Conservation (phyloP, 2,888 invertebrate genomes). For the Exephanes ischioxanthus region DNA sequence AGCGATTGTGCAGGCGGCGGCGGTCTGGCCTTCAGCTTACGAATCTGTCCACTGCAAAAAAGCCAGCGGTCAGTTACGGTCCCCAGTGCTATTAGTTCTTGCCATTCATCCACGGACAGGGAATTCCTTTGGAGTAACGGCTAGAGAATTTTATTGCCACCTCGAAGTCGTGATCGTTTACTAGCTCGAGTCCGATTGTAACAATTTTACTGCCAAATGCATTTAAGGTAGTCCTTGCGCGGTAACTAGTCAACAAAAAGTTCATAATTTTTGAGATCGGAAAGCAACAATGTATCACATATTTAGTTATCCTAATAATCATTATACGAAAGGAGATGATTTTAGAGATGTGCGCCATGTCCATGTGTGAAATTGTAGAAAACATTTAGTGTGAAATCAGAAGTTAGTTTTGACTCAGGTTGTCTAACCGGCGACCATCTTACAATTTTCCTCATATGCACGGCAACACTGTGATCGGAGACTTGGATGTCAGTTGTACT, state of each 20-base stretch:
- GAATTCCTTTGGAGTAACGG: too few species aligned
- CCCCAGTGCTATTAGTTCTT: too few species aligned
- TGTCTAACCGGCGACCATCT: not conserved
- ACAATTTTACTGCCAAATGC: too few species aligned
- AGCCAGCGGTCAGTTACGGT: too few species aligned
- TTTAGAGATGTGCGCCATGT: too few species aligned
- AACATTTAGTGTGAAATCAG: not conserved
- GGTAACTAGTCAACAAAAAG: not conserved
- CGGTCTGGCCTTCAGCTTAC: too few species aligned
- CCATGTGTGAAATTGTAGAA: not conserved
- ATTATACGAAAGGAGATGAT: not conserved
- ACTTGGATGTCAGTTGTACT: not conserved
- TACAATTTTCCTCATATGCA: not conserved
- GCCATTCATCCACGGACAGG: too few species aligned
- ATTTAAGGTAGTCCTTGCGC: slow-evolving; percentile 1
- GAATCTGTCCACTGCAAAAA: too few species aligned
- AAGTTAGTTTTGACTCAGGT: not conserved
- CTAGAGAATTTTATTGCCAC: too few species aligned
- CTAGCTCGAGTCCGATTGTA: too few species aligned
- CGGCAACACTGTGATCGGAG: not conserved
- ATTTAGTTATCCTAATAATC: not conserved
- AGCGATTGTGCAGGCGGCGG: too few species aligned
- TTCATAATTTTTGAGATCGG: not conserved
- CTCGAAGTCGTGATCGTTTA: too few species aligned
- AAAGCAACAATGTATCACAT: not conserved